Evolutionary conservation across 2,888 invertebrate species (phyloP).

Genomic region (Thumatha senex): DNA sequence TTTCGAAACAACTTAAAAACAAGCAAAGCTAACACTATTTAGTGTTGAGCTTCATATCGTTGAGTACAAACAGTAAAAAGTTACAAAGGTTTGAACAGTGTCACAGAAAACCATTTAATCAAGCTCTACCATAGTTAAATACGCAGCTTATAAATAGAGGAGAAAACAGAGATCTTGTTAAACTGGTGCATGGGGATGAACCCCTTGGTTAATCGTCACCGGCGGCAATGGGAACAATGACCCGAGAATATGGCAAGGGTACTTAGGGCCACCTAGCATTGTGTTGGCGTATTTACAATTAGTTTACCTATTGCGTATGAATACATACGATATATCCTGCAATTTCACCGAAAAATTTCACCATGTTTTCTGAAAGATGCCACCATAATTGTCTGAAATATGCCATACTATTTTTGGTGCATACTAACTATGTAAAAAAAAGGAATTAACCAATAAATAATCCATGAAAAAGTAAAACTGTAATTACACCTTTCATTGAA

Average conservation of each 20-base stretch:
- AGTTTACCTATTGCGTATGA: constrained; percentile 10
- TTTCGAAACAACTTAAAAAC: constrained; percentile 16
- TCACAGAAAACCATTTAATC: constrained; percentile 28
- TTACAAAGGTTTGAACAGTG: constrained; percentile 44
- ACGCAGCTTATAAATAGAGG: constrained; percentile 12
- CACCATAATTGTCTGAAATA: no score
- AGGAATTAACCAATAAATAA: no score
- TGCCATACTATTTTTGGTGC: no score
- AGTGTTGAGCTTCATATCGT: constrained; percentile 35
- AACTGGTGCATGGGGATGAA: constrained; percentile 40
- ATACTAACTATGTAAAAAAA: no score
- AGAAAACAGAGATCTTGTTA: constrained; percentile 29
- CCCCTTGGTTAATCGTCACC: constrained; percentile 59
- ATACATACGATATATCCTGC: no score
- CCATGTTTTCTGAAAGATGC: no score
- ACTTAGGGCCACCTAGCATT: constrained; percentile 23
- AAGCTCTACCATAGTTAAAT: constrained; percentile 7
- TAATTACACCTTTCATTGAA: no score
- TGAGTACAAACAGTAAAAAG: constrained; percentile 44
- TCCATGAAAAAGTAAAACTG: no score
- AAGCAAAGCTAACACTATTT: constrained; percentile 18
- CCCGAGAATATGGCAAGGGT: constrained; percentile 45
- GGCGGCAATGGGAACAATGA: constrained; percentile 54
- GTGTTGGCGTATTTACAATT: constrained; percentile 22
- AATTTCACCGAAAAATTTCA: no score